Base-by-base conservation (phyloP, 2,888 invertebrate genomes). In the Diplolepis rosae region DNA sequence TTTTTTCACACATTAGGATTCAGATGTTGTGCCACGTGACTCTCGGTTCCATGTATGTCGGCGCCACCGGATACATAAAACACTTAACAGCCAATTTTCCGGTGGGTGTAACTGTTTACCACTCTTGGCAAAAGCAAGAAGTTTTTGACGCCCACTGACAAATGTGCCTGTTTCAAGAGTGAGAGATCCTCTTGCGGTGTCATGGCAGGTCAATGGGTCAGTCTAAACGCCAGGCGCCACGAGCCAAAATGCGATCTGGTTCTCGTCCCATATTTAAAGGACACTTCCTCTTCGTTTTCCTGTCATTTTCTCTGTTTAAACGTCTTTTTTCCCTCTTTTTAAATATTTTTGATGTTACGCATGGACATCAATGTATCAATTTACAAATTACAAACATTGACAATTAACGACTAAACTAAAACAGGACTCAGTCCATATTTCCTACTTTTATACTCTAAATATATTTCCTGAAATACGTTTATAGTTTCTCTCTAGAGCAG, bases 91-190 rank as follows among this genome's bases (percentile, higher is more conserved):
- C 82, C 83, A 84, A 85, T 86, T 83, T 84, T 80, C 80, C 80
- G 77, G 80, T 74, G 77, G 77, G 79, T 74, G 76, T 73, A 69
- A 54, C 18, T 54, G 54, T 54, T 54, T 54, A 54, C 32, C 9
- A 45, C 56, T 56, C n/a, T 68, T 65, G 65, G 42, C 65, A 70
- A 70, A 69, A 70, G 67, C 54, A 56, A 72, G 69, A 72, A 75
- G 75, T 75, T 82, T 85, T 84, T 84, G 84, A 84, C 83, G 76
- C 81, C 65, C 72, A n/a, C 68, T 86, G 84, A 85, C 83, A 85
- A 84, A 86, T 84, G 82, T 68, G 22, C 66, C 13, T 39, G 15
- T 54, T 24, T 24, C 42, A 11, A 65, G 24, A 39, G 22, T 15
- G 6, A 74, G 61, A 27, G 48, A 22, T 32, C 48, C 9, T 22